Percentiles rank a stretch among this genome's conserved stretches.
phyloP scores from a whole-genome alignment of 2,797 vertebrate species.

The Pelobates cultripes region DNA sequence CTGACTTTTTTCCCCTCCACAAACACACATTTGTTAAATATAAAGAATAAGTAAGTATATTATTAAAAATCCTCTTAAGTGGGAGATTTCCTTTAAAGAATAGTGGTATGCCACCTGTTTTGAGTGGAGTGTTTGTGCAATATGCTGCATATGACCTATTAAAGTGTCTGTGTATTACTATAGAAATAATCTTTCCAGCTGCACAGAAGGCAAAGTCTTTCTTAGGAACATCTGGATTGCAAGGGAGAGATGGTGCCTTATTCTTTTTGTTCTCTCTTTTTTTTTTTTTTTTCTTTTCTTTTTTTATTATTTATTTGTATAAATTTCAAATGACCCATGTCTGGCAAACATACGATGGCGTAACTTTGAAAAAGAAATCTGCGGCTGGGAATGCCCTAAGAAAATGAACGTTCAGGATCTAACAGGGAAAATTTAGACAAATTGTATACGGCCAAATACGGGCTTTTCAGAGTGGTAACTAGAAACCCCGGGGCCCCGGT shows the following conservation, averaged over 20 bases:
- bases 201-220: background rate
- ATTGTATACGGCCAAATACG: too few species aligned
- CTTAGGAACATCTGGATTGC: conserved; percentile 23
- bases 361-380: conserved; percentile 1
- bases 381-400: conserved; percentile 9
- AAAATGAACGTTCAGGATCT: background rate
- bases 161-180: background rate
- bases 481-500: too few species aligned
- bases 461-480: too few species aligned
- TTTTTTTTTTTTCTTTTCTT: conserved; percentile 6
- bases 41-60: too few species aligned
- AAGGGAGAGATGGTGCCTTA: conserved; percentile 23
- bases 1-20: too few species aligned
- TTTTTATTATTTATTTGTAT: background rate
- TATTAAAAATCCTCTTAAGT: too few species aligned
- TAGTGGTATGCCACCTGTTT: too few species aligned
- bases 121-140: too few species aligned
- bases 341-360: conserved; percentile 36
- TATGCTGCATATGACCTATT: too few species aligned
- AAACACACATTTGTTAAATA: too few species aligned
- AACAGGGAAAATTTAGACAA: background rate
- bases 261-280: background rate
- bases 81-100: too few species aligned
- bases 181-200: background rate
- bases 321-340: conserved; percentile 8